Evolutionary conservation across 2,888 invertebrate species (phyloP).

Genomic region (Lypha dubia): DNA sequence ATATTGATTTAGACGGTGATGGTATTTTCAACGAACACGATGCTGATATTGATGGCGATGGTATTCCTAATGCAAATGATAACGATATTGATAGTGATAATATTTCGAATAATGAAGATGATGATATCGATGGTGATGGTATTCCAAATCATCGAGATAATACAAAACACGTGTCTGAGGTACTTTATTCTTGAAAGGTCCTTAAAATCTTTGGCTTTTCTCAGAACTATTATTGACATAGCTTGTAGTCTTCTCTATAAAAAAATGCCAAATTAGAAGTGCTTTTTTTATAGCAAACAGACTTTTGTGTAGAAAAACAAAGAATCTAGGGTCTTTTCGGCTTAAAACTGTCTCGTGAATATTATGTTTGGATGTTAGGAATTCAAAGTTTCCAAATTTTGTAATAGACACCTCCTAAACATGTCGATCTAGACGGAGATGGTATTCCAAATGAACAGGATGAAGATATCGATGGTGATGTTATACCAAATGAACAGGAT

Average conservation of each 20-base stretch:
- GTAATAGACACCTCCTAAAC: constrained; percentile 61
- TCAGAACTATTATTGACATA: constrained; percentile 27
- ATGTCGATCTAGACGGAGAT: constrained; percentile 75
- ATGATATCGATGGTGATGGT: constrained; percentile 74
- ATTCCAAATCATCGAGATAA: constrained; percentile 76
- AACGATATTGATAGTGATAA: constrained; percentile 78
- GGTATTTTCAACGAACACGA: constrained; percentile 75
- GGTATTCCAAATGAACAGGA: constrained; percentile 79
- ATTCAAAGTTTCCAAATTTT: constrained; percentile 55
- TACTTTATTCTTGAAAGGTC: constrained; percentile 68
- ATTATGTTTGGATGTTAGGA: constrained; percentile 48
- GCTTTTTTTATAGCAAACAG: constrained; percentile 67
- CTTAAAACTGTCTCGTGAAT: constrained; percentile 32
- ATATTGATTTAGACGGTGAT: constrained; percentile 75
- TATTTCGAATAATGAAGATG: constrained; percentile 74
- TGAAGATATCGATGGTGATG: constrained; percentile 77
- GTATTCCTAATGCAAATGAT: constrained; percentile 84
- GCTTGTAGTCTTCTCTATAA: constrained; percentile 58
- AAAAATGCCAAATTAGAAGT: constrained; percentile 53
- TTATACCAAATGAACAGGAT: constrained; percentile 77
- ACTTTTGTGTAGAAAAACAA: constrained; percentile 64
- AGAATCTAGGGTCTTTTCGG: constrained; percentile 66
- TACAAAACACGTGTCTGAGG: constrained; percentile 74
- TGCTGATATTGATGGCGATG: constrained; percentile 79
- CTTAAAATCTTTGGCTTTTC: constrained; percentile 67